A percentile compares a stretch with the other conserved stretches of the same genome.
Evolutionary conservation across 1,140 invertebrate species (phyloP).

Genomic region (Brachionus koreanus): DNA sequence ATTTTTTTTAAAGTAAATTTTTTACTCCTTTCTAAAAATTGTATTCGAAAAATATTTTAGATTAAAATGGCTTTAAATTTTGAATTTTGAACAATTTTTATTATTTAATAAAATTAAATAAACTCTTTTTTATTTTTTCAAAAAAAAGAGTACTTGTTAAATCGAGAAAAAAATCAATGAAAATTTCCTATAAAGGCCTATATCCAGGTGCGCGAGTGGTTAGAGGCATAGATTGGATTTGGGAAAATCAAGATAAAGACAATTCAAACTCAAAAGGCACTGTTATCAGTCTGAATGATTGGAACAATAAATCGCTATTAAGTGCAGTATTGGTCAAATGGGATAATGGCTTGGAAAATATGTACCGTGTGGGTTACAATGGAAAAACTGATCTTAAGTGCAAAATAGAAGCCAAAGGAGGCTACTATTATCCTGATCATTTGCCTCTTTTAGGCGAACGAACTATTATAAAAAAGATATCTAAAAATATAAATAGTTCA

Average conservation of each 20-base stretch:
- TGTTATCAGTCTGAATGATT: conserved; percentile 87
- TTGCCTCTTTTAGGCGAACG: conserved; percentile 75
- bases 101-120: not conserved
- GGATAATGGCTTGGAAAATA: conserved; percentile 95
- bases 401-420: conserved; percentile 91
- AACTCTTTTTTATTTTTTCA: conserved; percentile 41
- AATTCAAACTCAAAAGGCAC: conserved; percentile 82
- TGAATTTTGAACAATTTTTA: not conserved
- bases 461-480: conserved; percentile 32
- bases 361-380: conserved; percentile 93
- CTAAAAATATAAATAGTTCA: conserved; percentile 32
- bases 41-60: no score
- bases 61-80: not conserved
- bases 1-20: not conserved
- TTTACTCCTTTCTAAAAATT: no score
- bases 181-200: conserved; percentile 82
- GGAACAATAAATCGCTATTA: conserved; percentile 88
- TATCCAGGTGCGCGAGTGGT: conserved; percentile 80
- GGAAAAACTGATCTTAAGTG: conserved; percentile 96
- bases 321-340: conserved; percentile 95
- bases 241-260: conserved; percentile 93
- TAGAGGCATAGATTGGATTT: conserved; percentile 73
- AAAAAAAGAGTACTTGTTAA: conserved; percentile 72
- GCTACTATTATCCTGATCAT: conserved; percentile 91
- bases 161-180: conserved; percentile 86